A percentile compares a stretch with the other conserved stretches of the same genome.
Evolutionary conservation across 2,888 invertebrate genomes (phyloP).

Genomic region (Latrodectus elegans): DNA sequence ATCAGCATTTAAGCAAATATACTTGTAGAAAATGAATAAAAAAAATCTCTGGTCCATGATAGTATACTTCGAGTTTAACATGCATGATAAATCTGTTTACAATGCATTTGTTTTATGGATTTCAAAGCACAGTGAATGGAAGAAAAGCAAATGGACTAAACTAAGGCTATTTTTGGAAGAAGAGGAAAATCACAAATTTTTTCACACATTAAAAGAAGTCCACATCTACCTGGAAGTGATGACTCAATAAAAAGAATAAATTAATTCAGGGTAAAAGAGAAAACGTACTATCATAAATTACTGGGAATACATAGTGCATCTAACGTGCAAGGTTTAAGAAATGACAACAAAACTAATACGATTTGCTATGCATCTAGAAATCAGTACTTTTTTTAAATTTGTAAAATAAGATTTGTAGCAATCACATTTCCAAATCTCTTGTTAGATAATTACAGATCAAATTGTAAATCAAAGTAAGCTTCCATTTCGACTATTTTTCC

Average conservation of each 20-base stretch:
- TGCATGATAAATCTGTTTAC: not conserved
- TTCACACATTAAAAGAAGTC: not conserved
- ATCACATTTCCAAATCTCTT: not conserved
- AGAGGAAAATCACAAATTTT: not conserved
- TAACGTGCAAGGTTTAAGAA: not conserved
- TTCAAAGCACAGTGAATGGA: not conserved
- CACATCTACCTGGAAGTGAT: too few relatives aligned
- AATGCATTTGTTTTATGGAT: conserved; percentile 7
- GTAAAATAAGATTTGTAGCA: not conserved
- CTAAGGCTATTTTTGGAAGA: not conserved
- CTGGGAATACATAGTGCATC: not conserved
- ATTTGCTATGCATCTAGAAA: too few relatives aligned
- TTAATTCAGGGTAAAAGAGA: not conserved
- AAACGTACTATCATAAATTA: not conserved
- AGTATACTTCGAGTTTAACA: not conserved
- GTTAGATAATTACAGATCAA: not conserved
- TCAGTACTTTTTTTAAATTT: too few relatives aligned
- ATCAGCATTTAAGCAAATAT: conserved; percentile 28
- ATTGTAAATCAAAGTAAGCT: not conserved
- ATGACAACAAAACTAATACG: conserved; percentile 12
- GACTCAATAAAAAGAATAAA: too few relatives aligned
- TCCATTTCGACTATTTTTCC: not conserved
- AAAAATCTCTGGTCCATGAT: conserved; percentile 4
- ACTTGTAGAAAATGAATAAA: conserved; percentile 8
- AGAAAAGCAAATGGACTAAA: not conserved